Evolutionary conservation across 2,113 vertebrate species (phyloP).

Genomic region (Numenius arquata): DNA sequence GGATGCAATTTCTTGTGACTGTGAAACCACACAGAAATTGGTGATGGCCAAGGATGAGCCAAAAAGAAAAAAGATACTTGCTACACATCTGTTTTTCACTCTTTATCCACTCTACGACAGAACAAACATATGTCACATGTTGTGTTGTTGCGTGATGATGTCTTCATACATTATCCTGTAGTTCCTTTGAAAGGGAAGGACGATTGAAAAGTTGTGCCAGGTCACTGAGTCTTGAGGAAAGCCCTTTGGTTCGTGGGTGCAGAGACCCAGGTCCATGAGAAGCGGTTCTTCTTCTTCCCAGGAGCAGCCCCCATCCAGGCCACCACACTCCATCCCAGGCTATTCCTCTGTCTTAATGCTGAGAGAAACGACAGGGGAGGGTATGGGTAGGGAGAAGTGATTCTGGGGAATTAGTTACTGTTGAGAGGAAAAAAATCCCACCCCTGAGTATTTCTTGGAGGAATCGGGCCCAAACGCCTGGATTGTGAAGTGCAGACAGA

Average conservation of each 20-base stretch:
- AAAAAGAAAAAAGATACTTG: background rate
- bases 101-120: background rate
- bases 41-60: background rate
- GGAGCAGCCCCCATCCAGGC: background rate
- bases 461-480: background rate
- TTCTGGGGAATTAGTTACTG: background rate
- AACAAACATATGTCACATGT: background rate
- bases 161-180: background rate
- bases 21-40: background rate
- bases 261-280: background rate
- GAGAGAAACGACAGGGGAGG: background rate
- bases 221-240: background rate
- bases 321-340: accelerated
- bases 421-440: background rate
- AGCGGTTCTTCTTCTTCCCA: background rate
- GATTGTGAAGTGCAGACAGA: background rate
- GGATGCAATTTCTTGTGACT: background rate
- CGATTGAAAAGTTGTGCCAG: background rate
- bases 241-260: accelerated
- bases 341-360: background rate
- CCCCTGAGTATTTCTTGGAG: background rate
- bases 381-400: background rate
- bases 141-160: background rate
- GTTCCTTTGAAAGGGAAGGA: background rate
- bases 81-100: background rate